Conservation (phyloP, 1,140 invertebrate species). For the Linepithema humile region DNA sequence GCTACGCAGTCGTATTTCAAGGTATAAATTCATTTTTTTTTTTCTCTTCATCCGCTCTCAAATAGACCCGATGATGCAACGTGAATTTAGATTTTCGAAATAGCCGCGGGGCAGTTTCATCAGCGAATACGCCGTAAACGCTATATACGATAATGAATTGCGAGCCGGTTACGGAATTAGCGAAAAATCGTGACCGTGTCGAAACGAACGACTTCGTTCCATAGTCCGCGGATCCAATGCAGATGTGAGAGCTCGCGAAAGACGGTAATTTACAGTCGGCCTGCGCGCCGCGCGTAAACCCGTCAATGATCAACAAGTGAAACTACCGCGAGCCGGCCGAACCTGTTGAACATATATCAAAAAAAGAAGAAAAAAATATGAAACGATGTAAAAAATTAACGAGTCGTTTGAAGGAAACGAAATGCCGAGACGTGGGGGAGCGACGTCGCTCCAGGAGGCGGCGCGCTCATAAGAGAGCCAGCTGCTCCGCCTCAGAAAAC, state of each 20-base stretch:
- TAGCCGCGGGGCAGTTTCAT: too few relatives aligned
- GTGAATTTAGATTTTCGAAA: too few relatives aligned
- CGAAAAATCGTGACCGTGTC: neutral
- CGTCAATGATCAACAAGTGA: slow-evolving; percentile 54
- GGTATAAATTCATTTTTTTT: neutral
- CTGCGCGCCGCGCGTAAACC: neutral
- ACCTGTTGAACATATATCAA: slow-evolving; percentile 47
- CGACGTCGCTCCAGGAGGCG: neutral
- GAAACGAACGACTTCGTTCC: neutral
- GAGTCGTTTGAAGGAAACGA: neutral
- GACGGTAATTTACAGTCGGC: slow-evolving; percentile 25
- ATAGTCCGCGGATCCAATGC: neutral
- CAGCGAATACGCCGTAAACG: too few relatives aligned
- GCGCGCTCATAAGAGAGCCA: neutral
- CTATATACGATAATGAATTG: neutral
- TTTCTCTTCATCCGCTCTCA: neutral
- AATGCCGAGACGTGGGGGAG: neutral
- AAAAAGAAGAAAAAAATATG: slow-evolving; percentile 25
- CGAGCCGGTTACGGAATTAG: neutral
- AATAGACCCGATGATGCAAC: too few relatives aligned
- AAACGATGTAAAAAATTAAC: slow-evolving; percentile 24
- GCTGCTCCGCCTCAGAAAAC: slow-evolving; percentile 8
- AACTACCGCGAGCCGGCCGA: slow-evolving; percentile 11
- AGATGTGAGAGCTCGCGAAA: neutral
- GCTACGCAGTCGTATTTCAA: neutral